Conservation (phyloP, 2,888 invertebrate species). For the Eumerus sabulonum region DNA sequence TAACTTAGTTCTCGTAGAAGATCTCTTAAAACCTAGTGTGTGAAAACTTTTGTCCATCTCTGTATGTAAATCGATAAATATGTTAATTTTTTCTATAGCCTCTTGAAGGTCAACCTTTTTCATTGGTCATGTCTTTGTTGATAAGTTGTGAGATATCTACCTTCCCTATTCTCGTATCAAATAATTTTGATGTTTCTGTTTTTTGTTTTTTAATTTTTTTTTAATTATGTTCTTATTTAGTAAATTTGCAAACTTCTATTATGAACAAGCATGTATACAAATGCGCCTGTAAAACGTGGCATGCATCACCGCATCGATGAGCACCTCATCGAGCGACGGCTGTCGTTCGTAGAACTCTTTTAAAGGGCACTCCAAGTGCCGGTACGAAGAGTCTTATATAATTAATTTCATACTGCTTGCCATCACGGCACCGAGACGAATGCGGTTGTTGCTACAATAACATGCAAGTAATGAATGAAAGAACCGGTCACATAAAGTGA, state of each 20-base stretch:
- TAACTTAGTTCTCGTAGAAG: no score
- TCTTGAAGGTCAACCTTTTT: no score
- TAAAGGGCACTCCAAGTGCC: constrained; percentile 23
- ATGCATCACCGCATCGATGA: constrained; percentile 59
- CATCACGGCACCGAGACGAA: neutral
- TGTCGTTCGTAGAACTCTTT: neutral
- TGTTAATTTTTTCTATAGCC: no score
- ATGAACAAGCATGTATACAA: constrained; percentile 20
- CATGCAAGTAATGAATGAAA: constrained; percentile 26
- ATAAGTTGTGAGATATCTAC: no score
- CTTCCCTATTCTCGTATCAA: no score
- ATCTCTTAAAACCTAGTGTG: no score
- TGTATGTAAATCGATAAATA: no score
- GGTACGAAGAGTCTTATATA: constrained; percentile 33
- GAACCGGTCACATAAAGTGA: constrained; percentile 36
- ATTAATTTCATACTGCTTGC: constrained; percentile 58
- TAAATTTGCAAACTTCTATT: neutral
- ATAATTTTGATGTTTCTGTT: no score
- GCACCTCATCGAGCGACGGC: constrained; percentile 16
- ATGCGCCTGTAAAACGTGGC: constrained; percentile 47
- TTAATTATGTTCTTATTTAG: neutral
- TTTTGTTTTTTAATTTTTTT: no score
- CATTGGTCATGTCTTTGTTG: no score
- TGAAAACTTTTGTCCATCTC: no score
- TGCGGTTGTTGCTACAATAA: neutral